Evolutionary conservation across 2,113 vertebrate genomes (phyloP).

Genomic region (Rhagologus leucostigma): DNA sequence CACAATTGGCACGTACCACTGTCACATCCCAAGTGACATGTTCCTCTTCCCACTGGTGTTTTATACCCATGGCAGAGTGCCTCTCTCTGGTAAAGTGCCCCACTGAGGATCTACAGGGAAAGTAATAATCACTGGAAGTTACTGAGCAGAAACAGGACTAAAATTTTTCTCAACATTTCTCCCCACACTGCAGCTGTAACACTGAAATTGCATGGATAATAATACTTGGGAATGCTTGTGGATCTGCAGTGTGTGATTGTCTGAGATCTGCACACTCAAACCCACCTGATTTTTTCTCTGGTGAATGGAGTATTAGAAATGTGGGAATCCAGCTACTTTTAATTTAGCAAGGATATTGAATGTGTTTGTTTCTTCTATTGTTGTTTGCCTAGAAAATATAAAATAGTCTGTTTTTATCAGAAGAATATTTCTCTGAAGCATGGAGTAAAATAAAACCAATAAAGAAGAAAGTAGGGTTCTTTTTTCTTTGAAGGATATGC

Average conservation of each 20-base stretch:
- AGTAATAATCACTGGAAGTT: neutral
- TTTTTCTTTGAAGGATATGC: neutral
- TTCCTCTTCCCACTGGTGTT: neutral
- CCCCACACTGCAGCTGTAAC: neutral
- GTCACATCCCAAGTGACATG: fast-evolving
- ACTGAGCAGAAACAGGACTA: neutral
- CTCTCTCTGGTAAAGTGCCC: neutral
- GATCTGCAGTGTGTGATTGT: neutral
- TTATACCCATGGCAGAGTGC: neutral
- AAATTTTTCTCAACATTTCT: neutral
- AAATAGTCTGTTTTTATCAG: neutral
- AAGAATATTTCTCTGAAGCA: neutral
- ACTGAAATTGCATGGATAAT: neutral
- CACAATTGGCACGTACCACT: neutral
- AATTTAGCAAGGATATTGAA: neutral
- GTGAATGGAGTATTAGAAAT: neutral
- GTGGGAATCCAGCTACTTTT: neutral
- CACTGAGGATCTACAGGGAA: neutral
- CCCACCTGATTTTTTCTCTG: neutral
- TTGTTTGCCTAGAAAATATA: neutral
- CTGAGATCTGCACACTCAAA: neutral
- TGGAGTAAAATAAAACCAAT: neutral
- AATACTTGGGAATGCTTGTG: neutral
- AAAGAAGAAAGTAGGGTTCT: neutral
- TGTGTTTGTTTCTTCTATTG: neutral